Evolutionary conservation across 2,888 invertebrate species (phyloP).

Genomic region (Aleiodes alternator): DNA sequence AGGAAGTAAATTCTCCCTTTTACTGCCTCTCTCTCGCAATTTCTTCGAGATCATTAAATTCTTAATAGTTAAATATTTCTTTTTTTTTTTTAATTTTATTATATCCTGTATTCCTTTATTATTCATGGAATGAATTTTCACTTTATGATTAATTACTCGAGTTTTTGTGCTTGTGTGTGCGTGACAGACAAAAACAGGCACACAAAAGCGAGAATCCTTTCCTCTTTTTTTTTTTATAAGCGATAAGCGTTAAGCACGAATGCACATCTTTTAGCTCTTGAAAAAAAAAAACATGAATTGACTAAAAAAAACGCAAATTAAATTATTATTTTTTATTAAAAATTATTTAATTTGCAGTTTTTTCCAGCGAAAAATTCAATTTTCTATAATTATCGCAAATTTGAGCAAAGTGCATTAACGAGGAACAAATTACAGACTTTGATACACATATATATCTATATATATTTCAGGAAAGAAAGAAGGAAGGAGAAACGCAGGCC

Average conservation of each 20-base stretch:
- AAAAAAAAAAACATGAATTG: too few species aligned
- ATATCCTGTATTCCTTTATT: conserved; percentile 7
- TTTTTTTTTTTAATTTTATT: background rate
- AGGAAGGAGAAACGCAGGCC: background rate
- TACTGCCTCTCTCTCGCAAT: conserved; percentile 9
- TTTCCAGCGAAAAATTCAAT: background rate
- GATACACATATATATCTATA: too few species aligned
- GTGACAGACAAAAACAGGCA: conserved; percentile 1
- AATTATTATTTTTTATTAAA: too few species aligned
- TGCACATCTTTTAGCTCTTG: too few species aligned
- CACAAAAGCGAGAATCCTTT: background rate
- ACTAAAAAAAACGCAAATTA: too few species aligned
- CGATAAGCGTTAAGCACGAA: too few species aligned
- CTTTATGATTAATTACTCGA: conserved; percentile 51
- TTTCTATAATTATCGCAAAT: background rate
- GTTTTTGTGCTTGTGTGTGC: conserved; percentile 34
- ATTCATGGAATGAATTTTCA: conserved; percentile 38
- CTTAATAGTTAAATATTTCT: background rate
- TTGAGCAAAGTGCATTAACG: background rate
- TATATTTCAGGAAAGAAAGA: too few species aligned
- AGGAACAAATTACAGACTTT: background rate
- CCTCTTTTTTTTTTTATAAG: background rate
- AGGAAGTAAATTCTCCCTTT: too few species aligned
- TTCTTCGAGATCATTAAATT: background rate
- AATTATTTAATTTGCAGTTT: too few species aligned